These are phyloP conservation scores for Drosophila peninsularis DNA, from an alignment of 2,888 invertebrate species.

Conservation along the genomic window DNA sequence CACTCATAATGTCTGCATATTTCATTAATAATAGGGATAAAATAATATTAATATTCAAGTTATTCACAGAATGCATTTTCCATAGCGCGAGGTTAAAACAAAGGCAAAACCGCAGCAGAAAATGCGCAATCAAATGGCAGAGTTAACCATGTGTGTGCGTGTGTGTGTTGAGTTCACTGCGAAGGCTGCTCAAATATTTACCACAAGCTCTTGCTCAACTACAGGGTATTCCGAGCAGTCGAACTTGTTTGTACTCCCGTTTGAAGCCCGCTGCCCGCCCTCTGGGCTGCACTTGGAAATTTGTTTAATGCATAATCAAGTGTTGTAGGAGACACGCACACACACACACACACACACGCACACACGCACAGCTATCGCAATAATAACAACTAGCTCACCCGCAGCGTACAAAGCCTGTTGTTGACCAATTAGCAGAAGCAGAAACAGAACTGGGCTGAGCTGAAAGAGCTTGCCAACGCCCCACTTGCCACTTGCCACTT, in stretches of 20 bases:
- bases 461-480: background rate
- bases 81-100: background rate
- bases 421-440: conserved; percentile 57
- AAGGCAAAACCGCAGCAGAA: conserved; percentile 3
- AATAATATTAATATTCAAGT: background rate
- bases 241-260: background rate
- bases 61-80: background rate
- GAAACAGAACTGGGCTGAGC: background rate
- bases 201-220: background rate
- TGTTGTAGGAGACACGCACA: conserved; percentile 30
- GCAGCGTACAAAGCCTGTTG: conserved; percentile 3
- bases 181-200: conserved; percentile 1
- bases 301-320: conserved; percentile 65
- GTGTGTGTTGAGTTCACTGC: background rate
- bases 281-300: conserved; percentile 7
- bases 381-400: conserved; percentile 12
- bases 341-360: conserved; percentile 28
- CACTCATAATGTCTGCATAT: background rate
- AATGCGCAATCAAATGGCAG: background rate
- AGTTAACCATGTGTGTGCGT: background rate
- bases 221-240: background rate
- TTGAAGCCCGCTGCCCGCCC: background rate
- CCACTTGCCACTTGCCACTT: background rate
- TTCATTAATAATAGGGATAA: background rate
- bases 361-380: background rate